Percentiles rank a stretch among this genome's conserved stretches.
Evolutionary conservation across 2,797 vertebrate species (phyloP).

Genomic region (Microhierax caerulescens): DNA sequence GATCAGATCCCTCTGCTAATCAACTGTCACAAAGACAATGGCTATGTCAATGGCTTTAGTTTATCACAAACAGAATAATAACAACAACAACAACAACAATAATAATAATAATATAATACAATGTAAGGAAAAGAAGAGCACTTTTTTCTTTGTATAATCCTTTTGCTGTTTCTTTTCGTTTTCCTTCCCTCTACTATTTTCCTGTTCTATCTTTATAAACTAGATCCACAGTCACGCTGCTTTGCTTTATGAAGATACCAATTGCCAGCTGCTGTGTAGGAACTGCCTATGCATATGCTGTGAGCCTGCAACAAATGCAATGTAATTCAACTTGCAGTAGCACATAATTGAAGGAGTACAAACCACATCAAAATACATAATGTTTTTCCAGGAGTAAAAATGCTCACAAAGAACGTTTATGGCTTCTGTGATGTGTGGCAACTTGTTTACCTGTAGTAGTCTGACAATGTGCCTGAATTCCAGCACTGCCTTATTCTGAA

Average conservation of each 20-base stretch:
- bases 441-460: background rate
- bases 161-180: background rate
- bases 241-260: background rate
- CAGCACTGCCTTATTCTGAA: background rate
- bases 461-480: background rate
- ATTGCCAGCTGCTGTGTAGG: background rate
- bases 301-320: background rate
- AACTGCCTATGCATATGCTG: background rate
- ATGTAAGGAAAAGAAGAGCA: accelerated
- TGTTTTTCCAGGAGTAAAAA: background rate
- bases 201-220: background rate
- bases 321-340: background rate
- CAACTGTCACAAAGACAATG: background rate
- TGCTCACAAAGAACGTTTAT: background rate
- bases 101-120: too few relatives aligned
- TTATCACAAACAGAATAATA: background rate
- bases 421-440: background rate
- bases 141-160: accelerated
- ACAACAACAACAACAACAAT: too few relatives aligned
- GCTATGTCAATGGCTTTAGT: background rate
- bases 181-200: background rate
- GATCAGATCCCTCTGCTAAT: background rate
- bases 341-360: background rate
- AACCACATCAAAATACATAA: background rate
- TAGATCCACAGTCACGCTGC: background rate